Evolutionary conservation across 2,113 vertebrate species (phyloP).

Genomic region (Hystrix brachyura): DNA sequence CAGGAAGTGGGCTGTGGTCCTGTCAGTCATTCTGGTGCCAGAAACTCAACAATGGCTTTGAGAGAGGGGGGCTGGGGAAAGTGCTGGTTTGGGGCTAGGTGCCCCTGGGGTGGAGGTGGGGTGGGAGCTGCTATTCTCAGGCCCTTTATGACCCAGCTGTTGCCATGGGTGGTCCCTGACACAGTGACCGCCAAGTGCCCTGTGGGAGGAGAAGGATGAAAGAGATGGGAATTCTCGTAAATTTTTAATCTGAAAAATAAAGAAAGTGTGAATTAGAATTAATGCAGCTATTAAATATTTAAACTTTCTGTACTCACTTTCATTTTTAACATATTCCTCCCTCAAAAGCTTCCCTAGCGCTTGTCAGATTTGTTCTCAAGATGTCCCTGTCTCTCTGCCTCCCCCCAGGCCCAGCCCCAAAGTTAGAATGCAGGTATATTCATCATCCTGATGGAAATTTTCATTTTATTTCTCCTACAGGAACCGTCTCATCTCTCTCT

Average conservation of each 20-base stretch:
- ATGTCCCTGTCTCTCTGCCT: slow-evolving; percentile 47
- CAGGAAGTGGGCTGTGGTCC: slow-evolving; percentile 48
- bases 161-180: slow-evolving; percentile 35
- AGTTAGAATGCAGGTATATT: slow-evolving; percentile 67
- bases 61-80: background rate
- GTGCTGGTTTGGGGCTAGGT: background rate
- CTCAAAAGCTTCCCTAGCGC: slow-evolving; percentile 67
- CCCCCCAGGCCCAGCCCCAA: slow-evolving; percentile 49
- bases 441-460: slow-evolving; percentile 80
- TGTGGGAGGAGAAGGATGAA: slow-evolving; percentile 68
- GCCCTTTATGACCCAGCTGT: background rate
- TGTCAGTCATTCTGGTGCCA: slow-evolving; percentile 20
- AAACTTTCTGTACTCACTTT: slow-evolving; percentile 85
- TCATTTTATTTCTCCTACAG: slow-evolving; percentile 81
- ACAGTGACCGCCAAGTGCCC: slow-evolving; percentile 61
- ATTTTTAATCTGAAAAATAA: slow-evolving; percentile 87
- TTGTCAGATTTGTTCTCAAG: slow-evolving; percentile 79
- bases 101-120: background rate
- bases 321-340: slow-evolving; percentile 83
- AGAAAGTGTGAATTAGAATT: slow-evolving; percentile 85
- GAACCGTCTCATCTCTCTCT: slow-evolving; percentile 74
- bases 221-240: slow-evolving; percentile 79
- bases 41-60: background rate
- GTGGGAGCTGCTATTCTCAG: background rate
- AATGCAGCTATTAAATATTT: slow-evolving; percentile 86